Evolutionary conservation across 2,113 vertebrate genomes (phyloP), one percentile per base, ranked within the genome.

Genomic region (Lamprologus sp.): DNA sequence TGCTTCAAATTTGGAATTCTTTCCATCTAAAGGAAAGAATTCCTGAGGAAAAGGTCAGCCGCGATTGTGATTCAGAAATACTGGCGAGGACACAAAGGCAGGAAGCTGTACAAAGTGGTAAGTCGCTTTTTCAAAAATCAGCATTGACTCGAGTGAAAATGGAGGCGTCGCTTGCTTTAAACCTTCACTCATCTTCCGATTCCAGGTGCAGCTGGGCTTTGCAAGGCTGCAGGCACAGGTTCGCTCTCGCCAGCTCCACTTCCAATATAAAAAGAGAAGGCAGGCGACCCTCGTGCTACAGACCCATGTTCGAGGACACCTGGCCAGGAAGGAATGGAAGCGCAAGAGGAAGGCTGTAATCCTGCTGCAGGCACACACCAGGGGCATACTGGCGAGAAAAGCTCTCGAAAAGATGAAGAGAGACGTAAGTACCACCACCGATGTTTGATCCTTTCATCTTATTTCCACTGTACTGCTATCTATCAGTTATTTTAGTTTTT

Each of bases 191-290:
- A 3, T 86, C 5, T 28, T 82, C 2, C 4, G 2, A 9, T 35
- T 88, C 6, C 89, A 99, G 99, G 96, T 97, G 84, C 93, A 97
- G 89, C 91, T 97, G 85, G 98, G 99, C 40, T 98, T 97, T 1
- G 95, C 96, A 3, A 98, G 99, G n/a, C 95, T 99, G 42, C 99
- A 98, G 92, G 98, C 98, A 0, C 95, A 97, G 33, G 93, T 94
- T 47, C 97, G 96, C 12, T 95, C 97, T 65, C 97, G 92, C 9
- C 95, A 96, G 77, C 90, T 99, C 9, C 84, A 92, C 1, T 93
- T 90, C 47, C 94, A 93, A 19, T 98, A 99, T 28, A 94, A 95
- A 89, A 94, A 90, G 86, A 94, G 95, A 56, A 92, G 96, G 1
- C 85, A 91, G 37, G 92, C 40, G 0, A 63, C 96, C 75, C 60